These are phyloP conservation scores for Mongoloraphidia duomilia DNA, from an alignment of 2,888 invertebrate species.

Conservation along the genomic window DNA sequence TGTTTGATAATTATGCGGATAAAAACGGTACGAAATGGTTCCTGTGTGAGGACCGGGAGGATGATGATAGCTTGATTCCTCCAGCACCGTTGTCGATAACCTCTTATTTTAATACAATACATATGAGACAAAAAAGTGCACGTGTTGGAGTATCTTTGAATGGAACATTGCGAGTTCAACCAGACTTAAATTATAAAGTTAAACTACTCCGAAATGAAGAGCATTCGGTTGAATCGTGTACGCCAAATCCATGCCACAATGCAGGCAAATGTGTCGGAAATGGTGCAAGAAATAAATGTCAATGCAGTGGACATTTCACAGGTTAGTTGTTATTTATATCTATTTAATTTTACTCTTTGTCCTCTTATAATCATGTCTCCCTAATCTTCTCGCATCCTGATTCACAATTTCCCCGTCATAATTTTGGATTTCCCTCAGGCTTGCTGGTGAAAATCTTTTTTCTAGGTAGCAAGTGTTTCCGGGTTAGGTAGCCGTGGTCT, in stretches of 20 bases:
- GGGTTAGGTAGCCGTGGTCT: too few relatives aligned
- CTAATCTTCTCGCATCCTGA: too few relatives aligned
- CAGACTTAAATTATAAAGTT: slow-evolving; percentile 47
- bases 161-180: slow-evolving; percentile 43
- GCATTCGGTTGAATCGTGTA: slow-evolving; percentile 48
- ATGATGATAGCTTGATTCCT: slow-evolving; percentile 22
- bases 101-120: slow-evolving; percentile 51
- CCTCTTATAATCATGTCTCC: too few relatives aligned
- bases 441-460: too few relatives aligned
- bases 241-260: slow-evolving; percentile 58
- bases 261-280: slow-evolving; percentile 51
- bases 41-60: slow-evolving; percentile 35
- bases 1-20: slow-evolving; percentile 54
- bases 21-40: slow-evolving; percentile 55
- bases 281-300: slow-evolving; percentile 44
- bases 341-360: too few relatives aligned
- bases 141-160: slow-evolving; percentile 38
- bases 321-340: slow-evolving; percentile 34
- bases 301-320: slow-evolving; percentile 56
- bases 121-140: slow-evolving; percentile 38
- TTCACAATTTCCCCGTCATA: too few relatives aligned
- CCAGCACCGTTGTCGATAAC: slow-evolving; percentile 40
- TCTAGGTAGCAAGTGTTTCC: too few relatives aligned
- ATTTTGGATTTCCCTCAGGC: too few relatives aligned
- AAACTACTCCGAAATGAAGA: slow-evolving; percentile 47